Evolutionary conservation across 2,888 invertebrate genomes (phyloP), one percentile per base, ranked within the genome.

Genomic region (Tridacna crocea): DNA sequence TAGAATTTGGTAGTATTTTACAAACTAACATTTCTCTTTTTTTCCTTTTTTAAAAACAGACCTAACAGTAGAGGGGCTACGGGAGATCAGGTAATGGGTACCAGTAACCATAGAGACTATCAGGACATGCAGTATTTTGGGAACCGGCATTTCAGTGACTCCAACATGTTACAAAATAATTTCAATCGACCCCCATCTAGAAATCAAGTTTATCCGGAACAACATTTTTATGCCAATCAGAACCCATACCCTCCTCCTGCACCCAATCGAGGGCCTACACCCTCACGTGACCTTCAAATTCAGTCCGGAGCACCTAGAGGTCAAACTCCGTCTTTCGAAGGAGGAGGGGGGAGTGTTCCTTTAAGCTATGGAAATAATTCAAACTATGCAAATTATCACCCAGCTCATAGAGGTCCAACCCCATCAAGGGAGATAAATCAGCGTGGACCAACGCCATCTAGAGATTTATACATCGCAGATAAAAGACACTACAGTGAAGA

Each of bases 101-200:
- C 80, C 65, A 68, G 79, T 51, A 84, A 81, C 61, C 81, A 81
- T 46, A 79, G 74, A 65, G 81, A 84, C 51, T 84, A 84, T 27
- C 73, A 77, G 48, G 84, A 84, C 70, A 73, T 79, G 48, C 78
- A 47, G 22, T 77, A 63, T 24, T 63, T 58, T 4, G 79, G 79
- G 22, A 63, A 55, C 76, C 63, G 81, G 46, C 81, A 79, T 61
- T 66, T 79, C 27, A 84, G 84, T 79, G 84, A 84, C 77, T 84
- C 84, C 27, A 77, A 81, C 65, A 51, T 84, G 22, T 26, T 79
- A 48, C 78, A 81, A 73, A 81, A 74, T 66, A 79, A 77, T 70
- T 79, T 72, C 48, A 77, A 81, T 36, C 81, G 84, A 26, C 84
- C 84, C 10, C 75, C 84, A 27, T 84, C 84, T 15, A 61, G 84